Evolutionary conservation across 2,113 vertebrate genomes (phyloP), one percentile per base, ranked within the genome.

Genomic region (Marmota monax): DNA sequence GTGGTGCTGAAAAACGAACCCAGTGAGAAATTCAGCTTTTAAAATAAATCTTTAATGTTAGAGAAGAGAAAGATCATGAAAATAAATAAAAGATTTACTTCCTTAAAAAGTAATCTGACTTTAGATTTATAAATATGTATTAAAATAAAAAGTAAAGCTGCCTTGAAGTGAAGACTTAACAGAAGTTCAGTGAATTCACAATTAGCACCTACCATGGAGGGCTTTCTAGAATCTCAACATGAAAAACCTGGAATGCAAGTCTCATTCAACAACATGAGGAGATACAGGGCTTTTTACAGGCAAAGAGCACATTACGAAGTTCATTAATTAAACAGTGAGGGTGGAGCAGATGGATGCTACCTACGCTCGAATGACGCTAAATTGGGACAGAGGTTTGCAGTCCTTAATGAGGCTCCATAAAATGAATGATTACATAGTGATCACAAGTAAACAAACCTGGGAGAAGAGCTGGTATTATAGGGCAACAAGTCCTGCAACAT

Each of bases 271-370:
- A 99, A 99, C 99, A 98, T 98, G 98, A 99, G 99, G 99, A 98
- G 98, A 98, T 96, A 94, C 98, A 98, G 98, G 98, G 99, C 98
- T 99, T 99, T 98, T 99, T 98, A 99, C 98, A 98, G 97, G 98
- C 98, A 96, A 98, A 95, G 97, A 98, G 98, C 98, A 98, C 97
- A 98, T 99, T 99, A 99, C 98, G 98, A 99, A 99, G 99, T 99
- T 99, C 99, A 99, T 99, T 99, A 99, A 99, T 99, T 99, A 99
- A 99, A 99, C 99, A 99, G 98, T 98, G 98, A 98, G 99, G 98
- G 98, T 93, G 98, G 98, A 99, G 99, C 99, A 99, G 99, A 99
- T 99, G 99, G 99, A 99, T 98, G 99, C 99, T 99, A 99, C 99
- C 99, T 99, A 99, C 98, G 99, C 99, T 99, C 98, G 99, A 99